Percentiles rank a stretch among this genome's conserved stretches.
Conservation (phyloP, 2,797 vertebrate species). For the Scleropages formosus region DNA sequence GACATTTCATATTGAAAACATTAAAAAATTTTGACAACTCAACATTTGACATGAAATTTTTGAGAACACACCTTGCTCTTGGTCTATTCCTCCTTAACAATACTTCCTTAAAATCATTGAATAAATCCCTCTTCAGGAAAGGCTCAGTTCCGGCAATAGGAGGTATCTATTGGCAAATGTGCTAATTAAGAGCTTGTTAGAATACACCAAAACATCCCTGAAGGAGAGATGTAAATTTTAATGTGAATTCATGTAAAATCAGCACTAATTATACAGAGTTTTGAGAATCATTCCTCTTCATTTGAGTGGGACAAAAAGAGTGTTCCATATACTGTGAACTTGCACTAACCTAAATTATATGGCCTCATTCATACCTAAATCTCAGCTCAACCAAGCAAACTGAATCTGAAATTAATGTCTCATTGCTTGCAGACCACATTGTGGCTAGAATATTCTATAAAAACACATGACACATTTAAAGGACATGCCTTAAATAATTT, state of each 20-base stretch:
- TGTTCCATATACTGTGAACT: not conserved
- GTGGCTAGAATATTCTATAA: too few species aligned
- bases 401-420: too few species aligned
- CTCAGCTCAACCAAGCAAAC: too few species aligned
- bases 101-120: not conserved
- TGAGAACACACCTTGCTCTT: not conserved
- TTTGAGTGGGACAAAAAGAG: not conserved
- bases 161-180: constrained; percentile 43
- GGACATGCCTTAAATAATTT: too few species aligned
- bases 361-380: too few species aligned
- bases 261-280: constrained; percentile 52
- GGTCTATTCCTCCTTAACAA: constrained; percentile 6
- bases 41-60: too few species aligned
- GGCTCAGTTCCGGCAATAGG: not conserved
- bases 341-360: too few species aligned
- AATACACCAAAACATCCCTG: constrained; percentile 47
- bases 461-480: too few species aligned
- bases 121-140: not conserved
- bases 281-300: constrained; percentile 49
- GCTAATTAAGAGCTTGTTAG: constrained; percentile 56
- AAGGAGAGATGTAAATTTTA: constrained; percentile 57
- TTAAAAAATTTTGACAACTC: not conserved
- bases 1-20: not conserved
- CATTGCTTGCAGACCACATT: too few species aligned
- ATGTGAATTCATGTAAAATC: constrained; percentile 59